Evolutionary conservation across 2,888 invertebrate genomes (phyloP), one percentile per base, ranked within the genome.

Genomic region (Pyrochroa serraticornis): DNA sequence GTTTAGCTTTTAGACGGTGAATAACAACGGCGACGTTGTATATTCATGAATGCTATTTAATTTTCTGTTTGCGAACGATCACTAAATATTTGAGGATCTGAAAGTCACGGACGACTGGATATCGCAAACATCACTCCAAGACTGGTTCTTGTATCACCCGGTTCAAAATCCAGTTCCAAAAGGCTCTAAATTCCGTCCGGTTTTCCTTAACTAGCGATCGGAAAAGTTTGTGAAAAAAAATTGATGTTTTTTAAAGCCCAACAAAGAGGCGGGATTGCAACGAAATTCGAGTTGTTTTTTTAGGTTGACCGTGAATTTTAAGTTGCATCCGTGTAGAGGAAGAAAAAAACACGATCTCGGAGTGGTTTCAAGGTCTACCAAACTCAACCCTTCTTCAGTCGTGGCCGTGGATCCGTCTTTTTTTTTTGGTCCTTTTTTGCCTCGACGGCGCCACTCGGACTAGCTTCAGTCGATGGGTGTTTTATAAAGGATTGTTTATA

Each of bases 61-160:
- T 60, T 56, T 60, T 56, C 56, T 56, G 60, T 56, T 59, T 64
- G 63, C 61, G 58, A 65, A 63, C 67, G 62, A 66, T 70, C 67
- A 69, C 70, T 73, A 73, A 74, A 73, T 73, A 74, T 75, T 74
- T 73, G 68, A 70, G 65, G 67, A 72, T 70, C 67, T 67, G 64
- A 72, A 71, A 71, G 71, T 75, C 73, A 74, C 65, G 75, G 75
- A 65, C 75, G 67, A 65, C 71, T 60, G 64, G 70, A 61, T 71
- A 70, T 71, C 66, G 70, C 71, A 70, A 74, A 72, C 70, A 72
- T 65, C 62, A 64, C 60, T 63, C 48, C 61, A 45, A 58, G 68
- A 68, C 69, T 67, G 70, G 71, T 71, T 71, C 62, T 58, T 54
- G 59, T 52, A 58, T 58, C 62, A 48, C 58, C 59, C 63, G 60